phyloP scores from a whole-genome alignment of 2,113 vertebrate genomes.

The Rynchops niger region DNA sequence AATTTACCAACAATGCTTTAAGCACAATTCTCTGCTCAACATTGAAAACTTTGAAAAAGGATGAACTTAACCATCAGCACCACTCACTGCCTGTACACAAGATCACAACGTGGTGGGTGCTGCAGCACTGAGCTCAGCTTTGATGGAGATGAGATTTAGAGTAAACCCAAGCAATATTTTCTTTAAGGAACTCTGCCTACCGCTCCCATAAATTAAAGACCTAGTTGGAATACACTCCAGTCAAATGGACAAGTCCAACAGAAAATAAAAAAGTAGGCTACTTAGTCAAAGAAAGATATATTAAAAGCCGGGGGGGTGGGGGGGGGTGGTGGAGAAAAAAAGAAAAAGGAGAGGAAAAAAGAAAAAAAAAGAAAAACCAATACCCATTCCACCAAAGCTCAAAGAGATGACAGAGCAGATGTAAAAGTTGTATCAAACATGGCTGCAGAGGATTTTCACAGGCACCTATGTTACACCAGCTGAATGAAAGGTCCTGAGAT shows the following conservation, averaged over 20 bases:
- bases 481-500: fast-evolving
- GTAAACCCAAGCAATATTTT: background rate
- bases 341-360: background rate
- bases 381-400: background rate
- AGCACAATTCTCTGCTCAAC: background rate
- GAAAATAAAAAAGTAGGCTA: background rate
- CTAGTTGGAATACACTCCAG: background rate
- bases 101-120: background rate
- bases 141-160: background rate
- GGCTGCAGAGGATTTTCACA: background rate
- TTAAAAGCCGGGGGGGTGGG: background rate
- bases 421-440: background rate
- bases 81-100: background rate
- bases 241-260: background rate
- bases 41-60: background rate
- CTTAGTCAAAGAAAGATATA: background rate
- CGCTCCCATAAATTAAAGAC: background rate
- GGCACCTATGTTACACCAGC: background rate
- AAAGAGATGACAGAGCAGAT: background rate
- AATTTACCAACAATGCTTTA: background rate
- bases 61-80: background rate
- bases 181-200: background rate
- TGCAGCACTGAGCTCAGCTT: background rate
- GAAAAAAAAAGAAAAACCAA: fast-evolving
- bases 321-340: background rate